Conservation (phyloP, 2,113 vertebrate genomes). For the Elephantulus edwardii region DNA sequence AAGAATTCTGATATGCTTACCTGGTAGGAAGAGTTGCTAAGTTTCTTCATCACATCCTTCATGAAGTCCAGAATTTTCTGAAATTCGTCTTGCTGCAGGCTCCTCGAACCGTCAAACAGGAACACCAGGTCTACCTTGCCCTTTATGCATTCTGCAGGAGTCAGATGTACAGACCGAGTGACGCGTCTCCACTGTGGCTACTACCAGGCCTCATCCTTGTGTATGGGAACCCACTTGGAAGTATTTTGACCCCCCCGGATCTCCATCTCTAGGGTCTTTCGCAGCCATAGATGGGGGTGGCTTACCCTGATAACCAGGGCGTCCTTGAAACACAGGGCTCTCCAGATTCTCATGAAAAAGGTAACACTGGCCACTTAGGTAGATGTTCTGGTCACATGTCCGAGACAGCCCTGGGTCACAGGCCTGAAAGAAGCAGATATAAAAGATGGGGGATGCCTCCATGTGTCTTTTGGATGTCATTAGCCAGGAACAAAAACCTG, state of each 20-base stretch:
- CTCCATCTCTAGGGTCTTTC: background rate
- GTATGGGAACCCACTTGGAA: background rate
- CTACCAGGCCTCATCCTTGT: background rate
- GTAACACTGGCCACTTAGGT: constrained; percentile 87
- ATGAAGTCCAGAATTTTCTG: constrained; percentile 85
- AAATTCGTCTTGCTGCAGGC: constrained; percentile 80
- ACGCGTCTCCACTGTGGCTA: background rate
- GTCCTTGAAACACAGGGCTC: constrained; percentile 31
- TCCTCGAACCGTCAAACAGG: constrained; percentile 88
- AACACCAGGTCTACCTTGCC: constrained; percentile 88
- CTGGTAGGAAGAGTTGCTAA: constrained; percentile 85
- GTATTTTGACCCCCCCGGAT: background rate
- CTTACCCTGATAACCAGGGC: constrained; percentile 85
- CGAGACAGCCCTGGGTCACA: constrained; percentile 86
- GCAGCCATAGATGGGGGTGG: background rate
- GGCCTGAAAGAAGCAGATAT: constrained; percentile 76
- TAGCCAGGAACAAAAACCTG: background rate
- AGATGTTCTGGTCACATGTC: constrained; percentile 86
- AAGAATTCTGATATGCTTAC: constrained; percentile 68
- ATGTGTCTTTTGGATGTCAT: background rate
- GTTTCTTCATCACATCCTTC: constrained; percentile 80
- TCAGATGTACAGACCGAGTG: background rate
- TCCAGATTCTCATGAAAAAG: constrained; percentile 72
- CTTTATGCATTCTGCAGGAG: constrained; percentile 85
- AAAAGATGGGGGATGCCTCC: background rate